Evolutionary conservation across 2,113 vertebrate genomes (phyloP).

Genomic region (Peucedramus taeniatus): DNA sequence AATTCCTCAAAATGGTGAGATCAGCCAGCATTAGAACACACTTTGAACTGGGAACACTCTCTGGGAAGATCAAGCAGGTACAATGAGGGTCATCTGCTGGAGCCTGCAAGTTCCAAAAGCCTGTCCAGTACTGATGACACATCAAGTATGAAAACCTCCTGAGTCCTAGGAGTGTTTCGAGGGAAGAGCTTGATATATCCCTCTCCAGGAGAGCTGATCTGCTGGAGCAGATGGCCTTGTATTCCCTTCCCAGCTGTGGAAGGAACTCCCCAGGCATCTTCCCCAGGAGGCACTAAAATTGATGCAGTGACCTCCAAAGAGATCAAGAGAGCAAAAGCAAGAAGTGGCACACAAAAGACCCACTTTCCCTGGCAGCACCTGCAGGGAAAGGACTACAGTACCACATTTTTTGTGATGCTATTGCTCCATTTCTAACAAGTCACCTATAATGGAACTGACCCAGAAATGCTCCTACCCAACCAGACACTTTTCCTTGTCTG

Average conservation of each 20-base stretch:
- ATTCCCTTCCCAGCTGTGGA: not conserved
- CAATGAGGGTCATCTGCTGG: not conserved
- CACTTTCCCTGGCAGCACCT: not conserved
- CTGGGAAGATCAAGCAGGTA: not conserved
- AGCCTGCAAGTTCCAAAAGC: not conserved
- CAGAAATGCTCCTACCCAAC: not conserved
- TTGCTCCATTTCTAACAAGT: not conserved
- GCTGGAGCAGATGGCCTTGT: not conserved
- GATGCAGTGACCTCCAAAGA: not conserved
- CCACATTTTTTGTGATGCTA: fast-evolving
- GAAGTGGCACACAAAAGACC: not conserved
- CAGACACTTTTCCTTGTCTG: not conserved
- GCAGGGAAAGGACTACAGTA: not conserved
- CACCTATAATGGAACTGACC: not conserved
- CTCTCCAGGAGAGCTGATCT: not conserved
- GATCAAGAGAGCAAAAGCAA: not conserved
- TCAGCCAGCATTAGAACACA: not conserved
- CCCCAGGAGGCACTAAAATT: not conserved
- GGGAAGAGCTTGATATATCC: not conserved
- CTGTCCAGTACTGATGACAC: not conserved
- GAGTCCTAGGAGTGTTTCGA: not conserved
- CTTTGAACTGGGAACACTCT: not conserved
- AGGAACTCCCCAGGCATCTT: not conserved
- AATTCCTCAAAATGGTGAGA: not conserved
- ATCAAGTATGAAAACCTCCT: not conserved